These are phyloP conservation scores for Nemopilema nomurai DNA, from an alignment of 30 jellyfish, hydroid and myxozoan genomes.

Conservation along the genomic window DNA sequence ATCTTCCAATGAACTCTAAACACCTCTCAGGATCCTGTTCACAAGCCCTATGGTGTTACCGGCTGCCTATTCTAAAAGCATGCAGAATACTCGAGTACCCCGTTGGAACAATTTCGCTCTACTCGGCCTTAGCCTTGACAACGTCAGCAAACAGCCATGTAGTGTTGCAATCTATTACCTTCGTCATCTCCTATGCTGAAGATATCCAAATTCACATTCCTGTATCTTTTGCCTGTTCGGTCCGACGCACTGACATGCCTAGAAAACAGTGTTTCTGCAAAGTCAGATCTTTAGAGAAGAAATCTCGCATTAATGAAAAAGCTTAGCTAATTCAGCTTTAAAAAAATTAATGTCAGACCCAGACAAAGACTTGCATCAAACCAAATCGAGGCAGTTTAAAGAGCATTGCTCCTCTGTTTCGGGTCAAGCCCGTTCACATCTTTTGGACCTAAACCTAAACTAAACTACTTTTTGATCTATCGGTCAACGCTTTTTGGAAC, in stretches of 20 bases:
- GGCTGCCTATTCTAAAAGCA: too few species aligned
- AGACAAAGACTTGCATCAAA: neutral
- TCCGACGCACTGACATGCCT: constrained; percentile 95
- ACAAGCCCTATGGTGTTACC: too few species aligned
- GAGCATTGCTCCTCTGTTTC: neutral
- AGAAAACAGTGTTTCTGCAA: neutral
- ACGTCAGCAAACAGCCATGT: neutral
- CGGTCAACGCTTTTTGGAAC: neutral
- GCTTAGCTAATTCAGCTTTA: neutral
- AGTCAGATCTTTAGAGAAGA: neutral
- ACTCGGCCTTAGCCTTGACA: neutral
- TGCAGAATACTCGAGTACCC: neutral
- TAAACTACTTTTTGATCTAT: neutral
- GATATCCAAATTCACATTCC: constrained; percentile 90
- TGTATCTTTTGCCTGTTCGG: constrained; percentile 81
- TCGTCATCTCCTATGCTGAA: constrained; percentile 97
- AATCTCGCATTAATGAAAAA: neutral
- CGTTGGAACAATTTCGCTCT: neutral
- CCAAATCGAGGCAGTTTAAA: neutral
- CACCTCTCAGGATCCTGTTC: too few species aligned
- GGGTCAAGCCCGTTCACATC: neutral
- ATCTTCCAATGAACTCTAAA: too few species aligned
- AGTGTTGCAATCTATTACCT: constrained; percentile 65
- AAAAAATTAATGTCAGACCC: constrained; percentile 89
- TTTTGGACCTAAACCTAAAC: neutral